Percentiles rank a stretch among this genome's conserved stretches.
Conservation (phyloP, 1,140 invertebrate species). For the Drosophila azteca region DNA sequence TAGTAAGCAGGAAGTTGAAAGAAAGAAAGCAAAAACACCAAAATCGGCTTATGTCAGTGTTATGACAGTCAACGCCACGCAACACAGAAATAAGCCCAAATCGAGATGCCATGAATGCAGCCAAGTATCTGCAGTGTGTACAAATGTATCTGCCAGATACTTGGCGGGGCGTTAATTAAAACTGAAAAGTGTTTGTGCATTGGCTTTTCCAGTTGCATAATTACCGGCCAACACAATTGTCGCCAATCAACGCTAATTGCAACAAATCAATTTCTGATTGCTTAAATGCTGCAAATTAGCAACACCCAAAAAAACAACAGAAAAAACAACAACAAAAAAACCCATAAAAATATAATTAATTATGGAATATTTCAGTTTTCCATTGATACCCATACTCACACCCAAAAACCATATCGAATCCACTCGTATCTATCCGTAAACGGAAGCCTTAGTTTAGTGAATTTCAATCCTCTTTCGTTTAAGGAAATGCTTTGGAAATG, state of each 20-base stretch:
- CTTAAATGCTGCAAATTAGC: conserved; percentile 42
- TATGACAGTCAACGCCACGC: conserved; percentile 34
- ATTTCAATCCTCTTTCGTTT: conserved; percentile 34
- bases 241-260: conserved; percentile 64
- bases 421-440: not conserved
- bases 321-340: not conserved
- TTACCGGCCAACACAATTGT: conserved; percentile 26
- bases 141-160: conserved; percentile 32
- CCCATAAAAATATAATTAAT: conserved; percentile 50
- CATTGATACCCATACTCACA: conserved; percentile 9
- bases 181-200: conserved; percentile 23
- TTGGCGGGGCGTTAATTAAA: conserved; percentile 50
- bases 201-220: conserved; percentile 61
- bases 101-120: conserved; percentile 46
- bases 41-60: conserved; percentile 75
- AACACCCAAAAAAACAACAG: conserved; percentile 20
- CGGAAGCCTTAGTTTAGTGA: conserved; percentile 46
- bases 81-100: conserved; percentile 35
- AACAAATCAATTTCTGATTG: conserved; percentile 61
- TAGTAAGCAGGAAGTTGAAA: conserved; percentile 72
- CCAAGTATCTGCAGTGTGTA: too few species aligned
- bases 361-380: conserved; percentile 38
- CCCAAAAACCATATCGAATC: conserved; percentile 3
- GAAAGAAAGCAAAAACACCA: conserved; percentile 34
- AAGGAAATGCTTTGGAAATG: conserved; percentile 56